Evolutionary conservation across 2,888 invertebrate species (phyloP).

Genomic region (Eudasyphora cyanicolor): DNA sequence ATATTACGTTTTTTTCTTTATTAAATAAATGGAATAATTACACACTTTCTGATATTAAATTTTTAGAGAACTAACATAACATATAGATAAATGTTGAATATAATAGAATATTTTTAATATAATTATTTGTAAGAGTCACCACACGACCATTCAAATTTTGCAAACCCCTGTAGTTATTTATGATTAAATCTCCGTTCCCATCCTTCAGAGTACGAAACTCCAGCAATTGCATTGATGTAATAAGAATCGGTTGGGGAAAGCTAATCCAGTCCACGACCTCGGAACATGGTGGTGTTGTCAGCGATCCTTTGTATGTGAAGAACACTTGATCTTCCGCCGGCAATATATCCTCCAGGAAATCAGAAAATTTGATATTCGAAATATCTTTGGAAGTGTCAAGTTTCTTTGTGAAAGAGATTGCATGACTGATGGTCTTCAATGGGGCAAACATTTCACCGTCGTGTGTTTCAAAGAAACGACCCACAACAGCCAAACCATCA

Average conservation of each 20-base stretch:
- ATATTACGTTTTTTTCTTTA: too few species aligned
- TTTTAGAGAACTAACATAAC: too few species aligned
- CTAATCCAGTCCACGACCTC: slow-evolving; percentile 67
- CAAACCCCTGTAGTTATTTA: slow-evolving; percentile 67
- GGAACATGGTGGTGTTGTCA: slow-evolving; percentile 68
- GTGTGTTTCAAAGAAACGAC: slow-evolving; percentile 50
- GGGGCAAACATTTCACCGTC: slow-evolving; percentile 50
- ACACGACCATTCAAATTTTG: slow-evolving; percentile 62
- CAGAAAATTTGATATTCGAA: slow-evolving; percentile 52
- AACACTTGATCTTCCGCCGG: slow-evolving; percentile 40
- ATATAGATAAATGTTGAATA: too few species aligned
- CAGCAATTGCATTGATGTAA: slow-evolving; percentile 56
- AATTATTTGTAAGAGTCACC: slow-evolving; percentile 58
- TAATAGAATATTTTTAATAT: too few species aligned
- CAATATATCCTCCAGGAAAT: slow-evolving; percentile 55
- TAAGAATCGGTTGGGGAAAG: slow-evolving; percentile 57
- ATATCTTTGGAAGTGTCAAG: slow-evolving; percentile 62
- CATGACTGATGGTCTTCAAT: slow-evolving; percentile 53
- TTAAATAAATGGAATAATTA: too few species aligned
- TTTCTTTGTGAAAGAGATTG: slow-evolving; percentile 54
- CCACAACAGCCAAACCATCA: slow-evolving; percentile 66
- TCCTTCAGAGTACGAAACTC: slow-evolving; percentile 59
- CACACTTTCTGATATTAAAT: too few species aligned
- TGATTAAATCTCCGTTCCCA: slow-evolving; percentile 58
- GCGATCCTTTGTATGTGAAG: slow-evolving; percentile 65